Evolutionary conservation across 2,797 vertebrate species (phyloP).

Genomic region (Chelmon rostratus): DNA sequence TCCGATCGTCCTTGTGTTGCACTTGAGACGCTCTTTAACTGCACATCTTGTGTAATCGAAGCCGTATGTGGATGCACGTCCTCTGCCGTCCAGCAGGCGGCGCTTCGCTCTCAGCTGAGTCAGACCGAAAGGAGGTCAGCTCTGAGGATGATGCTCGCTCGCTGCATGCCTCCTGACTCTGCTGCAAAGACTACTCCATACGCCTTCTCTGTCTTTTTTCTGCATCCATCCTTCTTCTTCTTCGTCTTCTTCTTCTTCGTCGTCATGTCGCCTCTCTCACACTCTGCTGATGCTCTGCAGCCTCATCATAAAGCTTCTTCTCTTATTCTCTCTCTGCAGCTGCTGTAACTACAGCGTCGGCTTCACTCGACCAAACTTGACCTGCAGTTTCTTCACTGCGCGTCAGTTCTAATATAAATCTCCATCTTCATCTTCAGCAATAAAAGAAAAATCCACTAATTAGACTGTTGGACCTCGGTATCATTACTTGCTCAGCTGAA

Average conservation of each 20-base stretch:
- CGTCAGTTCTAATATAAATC: constrained; percentile 13
- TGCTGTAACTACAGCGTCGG: not conserved
- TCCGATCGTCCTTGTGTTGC: not conserved
- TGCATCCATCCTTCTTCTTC: not conserved
- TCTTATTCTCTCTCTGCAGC: not conserved
- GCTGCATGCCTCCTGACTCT: constrained; percentile 19
- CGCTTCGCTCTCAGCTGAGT: constrained; percentile 49
- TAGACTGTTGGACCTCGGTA: not conserved
- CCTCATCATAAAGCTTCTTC: not conserved
- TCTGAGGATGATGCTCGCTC: constrained; percentile 33
- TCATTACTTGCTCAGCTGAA: constrained; percentile 3
- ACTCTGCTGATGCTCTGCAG: not conserved
- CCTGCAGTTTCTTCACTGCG: constrained; percentile 4
- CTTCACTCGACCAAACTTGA: not conserved
- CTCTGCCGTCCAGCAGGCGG: constrained; percentile 53
- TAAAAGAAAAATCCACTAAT: constrained; percentile 10
- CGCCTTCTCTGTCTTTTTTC: not conserved
- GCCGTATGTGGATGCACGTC: not conserved
- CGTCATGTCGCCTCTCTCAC: constrained; percentile 2
- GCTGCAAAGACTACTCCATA: constrained; percentile 11
- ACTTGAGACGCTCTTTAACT: not conserved
- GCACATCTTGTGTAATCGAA: not conserved
- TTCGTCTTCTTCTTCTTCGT: constrained; percentile 1
- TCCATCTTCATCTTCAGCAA: not conserved
- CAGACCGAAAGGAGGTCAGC: constrained; percentile 68